Evolutionary conservation across 2,113 vertebrate species (phyloP), one percentile per base, ranked within the genome.

Genomic region (Corythoichthys intestinalis): DNA sequence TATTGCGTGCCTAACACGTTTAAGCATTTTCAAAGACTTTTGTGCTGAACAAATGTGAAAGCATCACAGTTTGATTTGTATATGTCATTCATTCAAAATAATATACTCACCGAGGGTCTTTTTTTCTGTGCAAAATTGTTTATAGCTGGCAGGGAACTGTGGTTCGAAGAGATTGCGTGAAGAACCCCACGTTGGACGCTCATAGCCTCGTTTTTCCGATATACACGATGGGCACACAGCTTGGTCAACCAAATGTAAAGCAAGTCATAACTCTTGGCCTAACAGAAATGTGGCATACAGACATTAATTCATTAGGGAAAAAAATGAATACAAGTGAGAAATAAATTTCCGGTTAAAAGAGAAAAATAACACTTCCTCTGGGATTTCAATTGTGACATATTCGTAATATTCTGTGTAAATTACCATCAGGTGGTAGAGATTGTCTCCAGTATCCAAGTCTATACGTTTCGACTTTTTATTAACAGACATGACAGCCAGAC

Each of bases 361-460:
- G 6, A 20, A 53, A 53, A 50, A 15, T 14, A 20, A 20, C 52
- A n/a, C 6, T 1, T n/a, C 49, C 14, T 3, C 2, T 8, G 17
- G 11, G 52, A 54, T 10, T 6, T 6, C 3, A 1, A 8, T 54
- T 20, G 5, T 54, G 52, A 10, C 7, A 20, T n/a, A 54, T 10
- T 11, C 28, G 3, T 28, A 10, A 4, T 35, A 4, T 4, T 41
- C 12, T 34, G 15, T 34, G 6, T 4, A 2, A 0, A 12, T 63
- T 67, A 93, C 96, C 95, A 96, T 97, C 66, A 98, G 88, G 86
- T 98, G 96, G 80, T 96, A 97, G 59, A 98, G 92, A 83, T 92
- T 95, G 81, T 97, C 92, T 77, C 96, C 96, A 0, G 94, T 93
- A 69, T 98, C 96, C 76, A 98, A 91, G 78, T 98, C 96, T 0